Conservation (phyloP, 2,888 invertebrate genomes). For the Eilema griseolum region DNA sequence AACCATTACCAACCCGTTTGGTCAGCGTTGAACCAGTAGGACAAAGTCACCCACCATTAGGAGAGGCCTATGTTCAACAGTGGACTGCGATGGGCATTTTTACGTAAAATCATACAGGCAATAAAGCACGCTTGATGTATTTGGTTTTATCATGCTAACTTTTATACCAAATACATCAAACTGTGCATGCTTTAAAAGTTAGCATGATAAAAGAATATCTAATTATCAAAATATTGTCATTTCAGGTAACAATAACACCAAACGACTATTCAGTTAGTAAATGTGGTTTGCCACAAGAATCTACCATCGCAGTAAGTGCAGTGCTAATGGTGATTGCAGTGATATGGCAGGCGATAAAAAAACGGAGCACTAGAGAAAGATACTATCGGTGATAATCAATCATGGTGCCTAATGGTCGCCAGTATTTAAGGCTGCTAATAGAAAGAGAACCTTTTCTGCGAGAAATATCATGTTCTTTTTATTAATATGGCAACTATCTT, state of each 20-base stretch:
- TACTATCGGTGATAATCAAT: conserved; percentile 43
- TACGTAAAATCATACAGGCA: too few relatives aligned
- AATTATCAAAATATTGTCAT: background rate
- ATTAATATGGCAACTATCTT: background rate
- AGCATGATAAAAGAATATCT: background rate
- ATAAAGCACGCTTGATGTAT: too few relatives aligned
- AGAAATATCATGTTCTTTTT: background rate
- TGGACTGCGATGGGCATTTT: too few relatives aligned
- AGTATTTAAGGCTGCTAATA: background rate
- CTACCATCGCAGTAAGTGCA: conserved; percentile 66
- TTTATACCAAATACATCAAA: too few relatives aligned
- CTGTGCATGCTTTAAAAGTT: too few relatives aligned
- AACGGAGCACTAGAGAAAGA: conserved; percentile 30
- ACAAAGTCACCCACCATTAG: too few relatives aligned
- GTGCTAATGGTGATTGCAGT: conserved; percentile 58
- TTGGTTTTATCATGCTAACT: too few relatives aligned
- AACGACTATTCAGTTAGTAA: conserved; percentile 67
- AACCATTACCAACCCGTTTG: too few relatives aligned
- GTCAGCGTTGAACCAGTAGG: too few relatives aligned
- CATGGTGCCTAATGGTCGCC: background rate
- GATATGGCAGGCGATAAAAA: conserved; percentile 49
- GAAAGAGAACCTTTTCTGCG: background rate
- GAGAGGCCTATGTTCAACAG: too few relatives aligned
- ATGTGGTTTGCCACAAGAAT: conserved; percentile 74
- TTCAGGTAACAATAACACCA: conserved; percentile 72